Conservation (phyloP, 2,113 vertebrate species). For the Rhagologus leucostigma region DNA sequence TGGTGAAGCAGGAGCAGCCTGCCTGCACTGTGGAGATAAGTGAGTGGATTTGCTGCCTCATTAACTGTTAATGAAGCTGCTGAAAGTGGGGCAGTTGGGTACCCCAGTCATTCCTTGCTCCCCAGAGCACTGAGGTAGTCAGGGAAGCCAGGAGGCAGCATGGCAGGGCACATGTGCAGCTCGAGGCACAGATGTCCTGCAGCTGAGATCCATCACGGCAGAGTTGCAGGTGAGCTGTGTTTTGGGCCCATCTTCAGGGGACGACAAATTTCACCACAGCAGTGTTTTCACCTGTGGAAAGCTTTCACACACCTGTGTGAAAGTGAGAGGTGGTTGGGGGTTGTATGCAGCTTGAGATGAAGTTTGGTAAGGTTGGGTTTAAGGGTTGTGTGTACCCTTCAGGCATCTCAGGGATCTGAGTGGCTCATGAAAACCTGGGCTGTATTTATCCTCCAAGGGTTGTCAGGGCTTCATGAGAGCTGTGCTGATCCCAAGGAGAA, state of each 20-base stretch:
- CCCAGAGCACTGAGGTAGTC: not conserved
- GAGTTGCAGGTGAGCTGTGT: not conserved
- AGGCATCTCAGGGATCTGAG: not conserved
- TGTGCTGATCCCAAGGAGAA: not conserved
- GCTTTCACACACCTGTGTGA: not conserved
- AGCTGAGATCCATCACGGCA: not conserved
- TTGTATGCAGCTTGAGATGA: not conserved
- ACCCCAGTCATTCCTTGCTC: not conserved
- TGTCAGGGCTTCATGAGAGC: not conserved
- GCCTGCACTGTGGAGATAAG: conserved; percentile 78
- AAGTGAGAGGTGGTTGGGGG: not conserved
- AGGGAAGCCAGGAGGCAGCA: not conserved
- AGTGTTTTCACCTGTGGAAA: not conserved
- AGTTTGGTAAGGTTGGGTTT: not conserved
- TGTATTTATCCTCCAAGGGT: not conserved
- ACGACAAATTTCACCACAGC: too few relatives aligned
- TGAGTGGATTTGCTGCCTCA: conserved; percentile 68
- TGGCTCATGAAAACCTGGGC: not conserved
- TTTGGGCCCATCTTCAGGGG: not conserved
- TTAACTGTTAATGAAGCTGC: not conserved
- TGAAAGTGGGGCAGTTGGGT: not conserved
- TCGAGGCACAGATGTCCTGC: not conserved
- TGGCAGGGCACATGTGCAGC: not conserved
- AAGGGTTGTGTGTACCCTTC: accelerated
- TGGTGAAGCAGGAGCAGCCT: not conserved